A percentile compares a stretch with the other conserved stretches of the same genome.
Evolutionary conservation across 2,797 vertebrate genomes (phyloP).

Genomic region (Nyctalus aviator): DNA sequence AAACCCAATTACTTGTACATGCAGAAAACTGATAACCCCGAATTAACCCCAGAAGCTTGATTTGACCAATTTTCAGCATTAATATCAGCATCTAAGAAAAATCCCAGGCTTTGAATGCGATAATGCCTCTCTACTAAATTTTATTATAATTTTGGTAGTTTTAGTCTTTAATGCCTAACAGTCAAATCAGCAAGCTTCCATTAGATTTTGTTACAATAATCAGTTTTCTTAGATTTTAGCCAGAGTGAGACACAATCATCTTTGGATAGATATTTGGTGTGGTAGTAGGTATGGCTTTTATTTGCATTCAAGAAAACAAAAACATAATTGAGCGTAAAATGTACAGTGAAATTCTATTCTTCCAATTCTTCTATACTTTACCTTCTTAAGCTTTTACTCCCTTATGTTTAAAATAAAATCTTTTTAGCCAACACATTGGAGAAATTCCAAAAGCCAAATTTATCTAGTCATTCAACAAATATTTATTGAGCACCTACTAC

Average conservation of each 20-base stretch:
- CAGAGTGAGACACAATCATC: neutral
- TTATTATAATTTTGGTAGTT: slow-evolving; percentile 42
- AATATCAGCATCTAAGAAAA: slow-evolving; percentile 53
- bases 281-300: neutral
- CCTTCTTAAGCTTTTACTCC: slow-evolving; percentile 51
- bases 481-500: slow-evolving; percentile 16
- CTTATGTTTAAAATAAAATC: slow-evolving; percentile 53
- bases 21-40: slow-evolving; percentile 67
- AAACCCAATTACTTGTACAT: slow-evolving; percentile 45
- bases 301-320: slow-evolving; percentile 42
- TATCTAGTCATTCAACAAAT: slow-evolving; percentile 22
- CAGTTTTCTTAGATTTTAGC: slow-evolving; percentile 35
- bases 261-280: neutral
- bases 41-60: slow-evolving; percentile 75
- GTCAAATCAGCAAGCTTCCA: neutral
- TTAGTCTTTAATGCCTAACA: neutral
- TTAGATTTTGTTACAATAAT: slow-evolving; percentile 4
- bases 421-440: slow-evolving; percentile 40
- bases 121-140: neutral
- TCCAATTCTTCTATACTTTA: neutral
- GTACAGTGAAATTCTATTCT: neutral
- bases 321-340: slow-evolving; percentile 21
- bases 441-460: slow-evolving; percentile 32
- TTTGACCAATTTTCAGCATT: slow-evolving; percentile 66
- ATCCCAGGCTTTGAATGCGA: slow-evolving; percentile 15